Conservation (phyloP, 1,140 invertebrate species). For the Zaprionus kolodkinae region DNA sequence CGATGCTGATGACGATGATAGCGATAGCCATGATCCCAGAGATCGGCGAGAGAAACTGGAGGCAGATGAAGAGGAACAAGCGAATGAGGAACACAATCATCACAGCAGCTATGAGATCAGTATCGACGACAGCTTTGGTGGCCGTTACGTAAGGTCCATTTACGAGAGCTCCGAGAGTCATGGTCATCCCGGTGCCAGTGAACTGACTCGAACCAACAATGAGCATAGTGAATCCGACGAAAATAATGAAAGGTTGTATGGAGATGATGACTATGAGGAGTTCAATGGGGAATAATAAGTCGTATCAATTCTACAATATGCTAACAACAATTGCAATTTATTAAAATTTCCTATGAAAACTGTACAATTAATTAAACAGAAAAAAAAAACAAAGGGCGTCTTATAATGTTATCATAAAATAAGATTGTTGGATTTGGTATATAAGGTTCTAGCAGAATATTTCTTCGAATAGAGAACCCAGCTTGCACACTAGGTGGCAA, state of each 20-base stretch:
- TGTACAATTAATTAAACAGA: conserved; percentile 25
- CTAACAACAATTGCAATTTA: conserved; percentile 5
- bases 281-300: conserved; percentile 9
- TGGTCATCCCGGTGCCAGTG: conserved; percentile 54
- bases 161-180: conserved; percentile 72
- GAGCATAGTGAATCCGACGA: not conserved
- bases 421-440: not conserved
- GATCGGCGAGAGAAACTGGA: not conserved
- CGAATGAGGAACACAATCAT: conserved; percentile 46
- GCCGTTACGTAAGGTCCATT: conserved; percentile 65
- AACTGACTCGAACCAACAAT: not conserved
- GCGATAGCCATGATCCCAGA: conserved; percentile 52
- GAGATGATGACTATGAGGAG: conserved; percentile 57
- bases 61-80: not conserved
- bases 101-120: conserved; percentile 77
- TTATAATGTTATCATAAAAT: too few relatives aligned
- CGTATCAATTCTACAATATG: conserved; percentile 9
- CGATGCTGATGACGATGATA: conserved; percentile 59
- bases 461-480: not conserved
- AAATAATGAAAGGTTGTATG: not conserved
- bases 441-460: not conserved
- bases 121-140: conserved; percentile 73
- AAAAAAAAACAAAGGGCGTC: not conserved
- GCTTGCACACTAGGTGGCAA: not conserved
- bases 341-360: conserved; percentile 15